Percentiles rank a stretch among this genome's conserved stretches.
These are phyloP conservation scores for Drosophila kambysellisi DNA, from an alignment of 2,888 invertebrate species.

Conservation along the genomic window DNA sequence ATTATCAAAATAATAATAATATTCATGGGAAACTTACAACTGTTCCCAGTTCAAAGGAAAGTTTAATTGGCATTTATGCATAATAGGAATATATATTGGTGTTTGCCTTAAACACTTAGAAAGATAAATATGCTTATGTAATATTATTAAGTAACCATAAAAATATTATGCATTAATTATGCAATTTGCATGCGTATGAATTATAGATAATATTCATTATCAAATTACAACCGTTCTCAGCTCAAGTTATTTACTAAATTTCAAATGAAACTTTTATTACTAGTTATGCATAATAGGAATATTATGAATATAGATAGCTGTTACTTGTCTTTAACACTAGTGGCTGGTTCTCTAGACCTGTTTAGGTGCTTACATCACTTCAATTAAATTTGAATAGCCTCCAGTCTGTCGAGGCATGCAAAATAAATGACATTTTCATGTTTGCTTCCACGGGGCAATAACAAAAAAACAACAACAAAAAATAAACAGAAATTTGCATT, in stretches of 20 bases:
- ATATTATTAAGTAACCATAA: not conserved
- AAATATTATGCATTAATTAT: not conserved
- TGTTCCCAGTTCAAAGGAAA: not conserved
- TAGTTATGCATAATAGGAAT: not conserved
- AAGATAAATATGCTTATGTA: not conserved
- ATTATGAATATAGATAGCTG: not conserved
- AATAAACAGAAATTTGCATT: slow-evolving; percentile 43
- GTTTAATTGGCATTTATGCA: not conserved
- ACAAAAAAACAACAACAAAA: not conserved
- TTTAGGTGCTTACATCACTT: slow-evolving; percentile 48
- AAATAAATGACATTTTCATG: slow-evolving; percentile 47
- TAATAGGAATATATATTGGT: not conserved
- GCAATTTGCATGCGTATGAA: not conserved
- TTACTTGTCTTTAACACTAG: not conserved
- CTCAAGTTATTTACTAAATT: not conserved
- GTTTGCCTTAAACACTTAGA: not conserved
- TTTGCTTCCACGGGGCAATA: slow-evolving; percentile 10
- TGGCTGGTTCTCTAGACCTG: slow-evolving; percentile 19
- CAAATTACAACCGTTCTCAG: not conserved
- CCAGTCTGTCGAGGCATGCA: slow-evolving; percentile 19
- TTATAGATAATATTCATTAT: not conserved
- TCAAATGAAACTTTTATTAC: not conserved
- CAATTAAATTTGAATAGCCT: slow-evolving; percentile 37
- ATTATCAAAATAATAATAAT: not conserved
- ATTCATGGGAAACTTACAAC: not conserved